Evolutionary conservation across 2,113 vertebrate species (phyloP), one percentile per base, ranked within the genome.

Genomic region (Hippocampus barbouri): DNA sequence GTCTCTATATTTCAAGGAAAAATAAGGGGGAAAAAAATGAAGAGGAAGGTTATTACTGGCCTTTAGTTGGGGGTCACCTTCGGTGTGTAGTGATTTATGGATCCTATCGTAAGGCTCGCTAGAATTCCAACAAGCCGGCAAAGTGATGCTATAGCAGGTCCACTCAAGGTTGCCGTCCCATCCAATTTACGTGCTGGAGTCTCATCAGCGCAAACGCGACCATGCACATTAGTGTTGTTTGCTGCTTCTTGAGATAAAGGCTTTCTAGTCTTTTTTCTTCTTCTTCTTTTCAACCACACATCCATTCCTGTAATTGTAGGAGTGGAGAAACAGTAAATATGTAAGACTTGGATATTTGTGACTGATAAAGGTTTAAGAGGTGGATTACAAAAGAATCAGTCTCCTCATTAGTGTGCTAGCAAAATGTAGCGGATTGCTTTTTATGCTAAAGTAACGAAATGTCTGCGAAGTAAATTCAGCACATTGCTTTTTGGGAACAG

Each of bases 21-120:
- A 59, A 7, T 6, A 51, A 64, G n/a, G 34, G 34, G 38, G 30
- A 8, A 8, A 56, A 30, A 76, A 66, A 67, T 38, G 4, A 8
- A 54, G 30, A 61, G 12, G 14, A 34, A 61, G 12, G 43, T 74
- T 71, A 56, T 60, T 41, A 72, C 65, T 70, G 45, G 25, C 69
- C 51, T 56, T n/a, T 45, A 63, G 30, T 45, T 69, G 18, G 38
- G 38, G 70, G 69, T 85, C 78, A 80, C 75, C 75, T 85, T 86
- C 69, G 41, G 30, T 34, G 30, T 34, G 34, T 45, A 30, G 23
- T 82, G 74, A 78, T 82, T 83, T 79, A 78, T 75, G 78, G 80
- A 45, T 82, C 56, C 18, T 59, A 61, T 21, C 20, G 43, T 34
- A 45, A 18, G 51, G 53, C 49, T 61, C 27, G n/a, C 61, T 57